Percentiles rank a stretch among this genome's conserved stretches.
These are phyloP conservation scores for Tapirus terrestris DNA, from an alignment of 2,113 vertebrate genomes.

Conservation along the genomic window DNA sequence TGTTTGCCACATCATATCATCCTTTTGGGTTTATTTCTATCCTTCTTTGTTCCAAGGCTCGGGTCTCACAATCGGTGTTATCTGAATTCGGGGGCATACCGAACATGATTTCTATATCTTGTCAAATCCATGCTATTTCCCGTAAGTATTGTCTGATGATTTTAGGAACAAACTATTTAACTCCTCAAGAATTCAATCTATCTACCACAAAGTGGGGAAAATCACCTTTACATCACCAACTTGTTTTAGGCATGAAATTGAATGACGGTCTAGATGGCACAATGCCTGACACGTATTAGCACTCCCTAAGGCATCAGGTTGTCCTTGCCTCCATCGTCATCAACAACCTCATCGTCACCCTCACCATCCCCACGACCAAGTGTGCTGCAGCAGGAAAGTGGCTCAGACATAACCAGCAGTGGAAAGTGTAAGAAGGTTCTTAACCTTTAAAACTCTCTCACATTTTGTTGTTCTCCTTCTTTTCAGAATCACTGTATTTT, in stretches of 20 bases:
- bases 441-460: background rate
- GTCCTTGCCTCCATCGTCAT: background rate
- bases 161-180: background rate
- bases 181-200: background rate
- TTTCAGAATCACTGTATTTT: background rate
- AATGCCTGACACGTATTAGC: fast-evolving
- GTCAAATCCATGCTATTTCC: background rate
- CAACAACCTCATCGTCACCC: fast-evolving
- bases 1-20: background rate
- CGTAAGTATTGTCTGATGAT: background rate
- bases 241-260: background rate
- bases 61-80: background rate
- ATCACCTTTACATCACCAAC: background rate
- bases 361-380: too few species aligned
- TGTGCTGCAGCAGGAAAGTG: background rate
- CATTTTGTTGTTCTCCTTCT: background rate
- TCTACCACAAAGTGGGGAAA: background rate
- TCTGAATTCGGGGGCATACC: background rate
- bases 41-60: background rate
- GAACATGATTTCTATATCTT: background rate
- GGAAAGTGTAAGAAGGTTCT: background rate
- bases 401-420: background rate
- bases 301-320: background rate
- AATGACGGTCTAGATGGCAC: background rate
- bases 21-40: background rate